A percentile compares a stretch with the other conserved stretches of the same genome.
phyloP scores from a whole-genome alignment of 2,888 invertebrate species.

The Galerucella nymphaeae region DNA sequence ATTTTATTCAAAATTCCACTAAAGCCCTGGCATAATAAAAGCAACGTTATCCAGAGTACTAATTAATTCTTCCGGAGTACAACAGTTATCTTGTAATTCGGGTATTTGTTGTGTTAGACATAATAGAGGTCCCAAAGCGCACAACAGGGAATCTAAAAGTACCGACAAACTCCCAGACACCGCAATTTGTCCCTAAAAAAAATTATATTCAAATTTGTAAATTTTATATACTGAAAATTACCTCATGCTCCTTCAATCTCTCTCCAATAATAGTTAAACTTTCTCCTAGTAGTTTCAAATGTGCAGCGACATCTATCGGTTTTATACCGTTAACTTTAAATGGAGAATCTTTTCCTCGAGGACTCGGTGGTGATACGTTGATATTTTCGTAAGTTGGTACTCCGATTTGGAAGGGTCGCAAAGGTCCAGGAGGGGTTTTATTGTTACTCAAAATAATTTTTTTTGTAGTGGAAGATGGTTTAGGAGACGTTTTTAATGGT shows the following conservation, averaged over 20 bases:
- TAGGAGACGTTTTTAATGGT: slow-evolving; percentile 31
- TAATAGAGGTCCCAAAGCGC: slow-evolving; percentile 89
- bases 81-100: slow-evolving; percentile 75
- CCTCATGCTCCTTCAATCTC: slow-evolving; percentile 91
- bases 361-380: slow-evolving; percentile 61
- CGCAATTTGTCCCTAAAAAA: slow-evolving; percentile 86
- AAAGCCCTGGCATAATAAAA: slow-evolving; percentile 70
- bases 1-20: neutral
- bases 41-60: slow-evolving; percentile 93
- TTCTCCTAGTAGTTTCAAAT: slow-evolving; percentile 90
- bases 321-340: slow-evolving; percentile 80
- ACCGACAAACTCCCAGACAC: slow-evolving; percentile 95
- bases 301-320: slow-evolving; percentile 91
- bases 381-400: slow-evolving; percentile 52
- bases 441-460: slow-evolving; percentile 32
- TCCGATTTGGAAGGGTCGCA: slow-evolving; percentile 48
- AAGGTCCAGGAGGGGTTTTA: slow-evolving; percentile 52
- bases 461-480: slow-evolving; percentile 17
- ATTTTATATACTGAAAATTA: slow-evolving; percentile 55
- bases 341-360: slow-evolving; percentile 58
- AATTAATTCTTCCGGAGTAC: slow-evolving; percentile 64
- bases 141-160: slow-evolving; percentile 89
- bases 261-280: slow-evolving; percentile 94
- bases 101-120: slow-evolving; percentile 88
- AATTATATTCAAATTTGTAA: neutral